phyloP scores from a whole-genome alignment of 2,797 vertebrate species.

The Rhinatrema bivittatum region DNA sequence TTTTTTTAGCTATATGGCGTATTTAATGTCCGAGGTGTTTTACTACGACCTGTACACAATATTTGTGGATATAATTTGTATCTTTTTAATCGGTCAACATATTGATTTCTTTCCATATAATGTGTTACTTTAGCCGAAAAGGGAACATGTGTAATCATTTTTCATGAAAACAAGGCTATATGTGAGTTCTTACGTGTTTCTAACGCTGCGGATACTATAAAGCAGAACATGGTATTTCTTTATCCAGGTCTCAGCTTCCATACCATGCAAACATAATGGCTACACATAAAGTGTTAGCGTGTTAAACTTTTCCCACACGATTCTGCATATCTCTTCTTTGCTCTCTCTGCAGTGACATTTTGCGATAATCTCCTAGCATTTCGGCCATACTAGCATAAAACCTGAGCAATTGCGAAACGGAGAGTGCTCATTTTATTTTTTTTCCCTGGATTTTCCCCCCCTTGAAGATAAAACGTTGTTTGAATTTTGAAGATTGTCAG shows the following conservation, averaged over 20 bases:
- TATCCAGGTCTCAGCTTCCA: no score
- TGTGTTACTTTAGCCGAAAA: not conserved
- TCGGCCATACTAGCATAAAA: no score
- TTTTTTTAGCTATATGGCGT: constrained; percentile 45
- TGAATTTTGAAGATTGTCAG: constrained; percentile 24
- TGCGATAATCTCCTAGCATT: no score
- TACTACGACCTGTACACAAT: constrained; percentile 60
- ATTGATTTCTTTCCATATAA: constrained; percentile 9
- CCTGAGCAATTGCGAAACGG: no score
- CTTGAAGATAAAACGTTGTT: constrained; percentile 22
- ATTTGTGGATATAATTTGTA: constrained; percentile 57
- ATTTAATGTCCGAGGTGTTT: constrained; percentile 58
- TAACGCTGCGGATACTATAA: not conserved
- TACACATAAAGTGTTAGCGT: no score
- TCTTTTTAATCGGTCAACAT: constrained; percentile 33
- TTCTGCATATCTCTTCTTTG: no score
- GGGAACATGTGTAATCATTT: not conserved
- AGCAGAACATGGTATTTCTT: not conserved
- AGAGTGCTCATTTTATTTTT: no score
- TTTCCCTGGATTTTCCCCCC: no score
- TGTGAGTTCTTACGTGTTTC: not conserved
- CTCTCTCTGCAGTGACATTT: no score
- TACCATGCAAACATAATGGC: no score
- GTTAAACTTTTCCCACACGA: no score
- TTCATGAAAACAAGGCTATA: not conserved